Evolutionary conservation across 2,888 invertebrate genomes (phyloP).

Genomic region (Cecidostiba fungosa): DNA sequence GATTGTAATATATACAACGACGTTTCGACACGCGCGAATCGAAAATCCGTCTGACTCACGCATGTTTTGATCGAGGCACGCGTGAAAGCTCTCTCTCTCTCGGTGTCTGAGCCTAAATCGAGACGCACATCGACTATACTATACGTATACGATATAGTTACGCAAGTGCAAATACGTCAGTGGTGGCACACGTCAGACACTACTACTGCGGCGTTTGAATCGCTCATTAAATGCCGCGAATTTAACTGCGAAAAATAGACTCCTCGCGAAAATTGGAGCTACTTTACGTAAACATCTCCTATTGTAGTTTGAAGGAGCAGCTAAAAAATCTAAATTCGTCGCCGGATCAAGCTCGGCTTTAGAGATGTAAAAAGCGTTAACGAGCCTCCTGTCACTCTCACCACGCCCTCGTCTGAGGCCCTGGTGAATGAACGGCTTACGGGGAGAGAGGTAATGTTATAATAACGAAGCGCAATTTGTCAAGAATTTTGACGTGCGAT

Average conservation of each 20-base stretch:
- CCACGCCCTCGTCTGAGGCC: background rate
- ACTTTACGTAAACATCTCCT: background rate
- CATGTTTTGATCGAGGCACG: slow-evolving; percentile 13
- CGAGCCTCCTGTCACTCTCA: background rate
- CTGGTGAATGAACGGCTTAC: background rate
- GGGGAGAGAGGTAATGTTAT: slow-evolving; percentile 18
- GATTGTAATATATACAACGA: background rate
- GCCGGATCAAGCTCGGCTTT: background rate
- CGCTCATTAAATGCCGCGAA: background rate
- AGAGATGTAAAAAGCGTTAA: background rate
- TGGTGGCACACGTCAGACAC: background rate
- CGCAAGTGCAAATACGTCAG: slow-evolving; percentile 2
- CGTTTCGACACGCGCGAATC: background rate
- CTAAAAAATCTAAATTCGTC: background rate
- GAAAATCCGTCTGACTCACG: background rate
- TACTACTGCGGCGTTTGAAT: background rate
- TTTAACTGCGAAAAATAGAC: background rate
- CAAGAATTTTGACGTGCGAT: slow-evolving; percentile 12
- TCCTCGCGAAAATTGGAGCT: background rate
- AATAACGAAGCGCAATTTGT: slow-evolving; percentile 32
- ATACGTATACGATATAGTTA: background rate
- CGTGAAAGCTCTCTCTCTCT: background rate
- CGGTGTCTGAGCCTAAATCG: background rate
- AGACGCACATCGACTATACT: background rate
- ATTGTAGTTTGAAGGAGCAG: background rate